Evolutionary conservation across 2,888 invertebrate genomes (phyloP).

Genomic region (Epistrophe eligans): DNA sequence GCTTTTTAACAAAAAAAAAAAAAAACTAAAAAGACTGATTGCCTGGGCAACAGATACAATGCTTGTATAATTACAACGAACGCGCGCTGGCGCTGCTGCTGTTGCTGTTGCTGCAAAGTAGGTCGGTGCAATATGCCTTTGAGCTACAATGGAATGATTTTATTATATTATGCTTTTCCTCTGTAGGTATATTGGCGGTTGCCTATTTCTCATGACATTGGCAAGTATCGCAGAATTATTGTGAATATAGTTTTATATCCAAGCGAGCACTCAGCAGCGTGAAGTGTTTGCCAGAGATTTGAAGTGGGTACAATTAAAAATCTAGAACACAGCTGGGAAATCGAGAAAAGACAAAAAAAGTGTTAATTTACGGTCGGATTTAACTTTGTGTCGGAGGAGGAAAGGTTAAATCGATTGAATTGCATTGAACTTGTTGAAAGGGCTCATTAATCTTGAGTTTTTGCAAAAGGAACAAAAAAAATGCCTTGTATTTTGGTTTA

Average conservation of each 20-base stretch:
- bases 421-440: constrained; percentile 74
- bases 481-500: neutral
- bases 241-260: constrained; percentile 21
- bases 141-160: constrained; percentile 72
- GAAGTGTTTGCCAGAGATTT: constrained; percentile 53
- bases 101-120: constrained; percentile 40
- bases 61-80: constrained; percentile 66
- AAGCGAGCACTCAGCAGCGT: neutral
- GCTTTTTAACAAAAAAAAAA: neutral
- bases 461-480: neutral
- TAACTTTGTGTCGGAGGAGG: constrained; percentile 60
- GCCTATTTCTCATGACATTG: constrained; percentile 76
- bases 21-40: constrained; percentile 31
- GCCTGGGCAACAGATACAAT: constrained; percentile 60
- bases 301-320: constrained; percentile 69
- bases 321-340: constrained; percentile 75
- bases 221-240: constrained; percentile 68
- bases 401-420: constrained; percentile 69
- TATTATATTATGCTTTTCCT: constrained; percentile 58
- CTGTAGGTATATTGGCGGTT: constrained; percentile 52
- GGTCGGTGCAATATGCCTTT: constrained; percentile 75
- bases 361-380: constrained; percentile 70
- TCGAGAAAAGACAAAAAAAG: constrained; percentile 39
- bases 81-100: neutral
- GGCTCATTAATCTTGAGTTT: constrained; percentile 63